Evolutionary conservation across 2,797 vertebrate genomes (phyloP).

Genomic region (Apogon hyalosoma): DNA sequence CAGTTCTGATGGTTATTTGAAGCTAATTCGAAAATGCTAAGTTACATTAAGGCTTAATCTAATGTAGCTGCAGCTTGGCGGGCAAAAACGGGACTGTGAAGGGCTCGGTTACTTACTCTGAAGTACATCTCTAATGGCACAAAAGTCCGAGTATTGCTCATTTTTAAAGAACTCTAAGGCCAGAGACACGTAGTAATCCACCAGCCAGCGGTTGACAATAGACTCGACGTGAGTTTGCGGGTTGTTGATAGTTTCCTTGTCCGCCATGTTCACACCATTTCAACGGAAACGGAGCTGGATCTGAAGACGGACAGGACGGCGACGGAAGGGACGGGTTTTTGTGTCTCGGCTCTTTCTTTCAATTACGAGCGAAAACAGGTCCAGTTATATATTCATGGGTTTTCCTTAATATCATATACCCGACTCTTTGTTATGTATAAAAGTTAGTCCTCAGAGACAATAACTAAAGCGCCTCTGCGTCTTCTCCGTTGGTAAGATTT

Average conservation of each 20-base stretch:
- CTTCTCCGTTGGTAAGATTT: no score
- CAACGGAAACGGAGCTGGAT: background rate
- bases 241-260: background rate
- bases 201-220: slow-evolving; percentile 77
- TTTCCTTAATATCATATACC: no score
- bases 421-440: no score
- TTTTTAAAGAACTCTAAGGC: slow-evolving; percentile 69
- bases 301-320: background rate
- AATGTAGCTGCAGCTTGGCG: background rate
- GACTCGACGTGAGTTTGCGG: slow-evolving; percentile 16
- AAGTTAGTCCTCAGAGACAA: no score
- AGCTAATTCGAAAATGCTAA: background rate
- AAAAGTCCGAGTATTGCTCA: slow-evolving; percentile 63
- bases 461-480: no score
- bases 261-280: slow-evolving; percentile 61
- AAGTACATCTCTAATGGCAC: slow-evolving; percentile 56
- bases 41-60: no score
- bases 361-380: no score
- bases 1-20: background rate
- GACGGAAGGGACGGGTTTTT: background rate
- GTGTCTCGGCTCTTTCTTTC: no score
- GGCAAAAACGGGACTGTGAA: background rate
- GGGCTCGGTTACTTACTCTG: slow-evolving; percentile 64
- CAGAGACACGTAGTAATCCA: slow-evolving; percentile 73
- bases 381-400: no score